A percentile compares a stretch with the other conserved stretches of the same genome.
These are phyloP conservation scores for Hyalella azteca DNA, from an alignment of 2,888 invertebrate species.

Conservation along the genomic window DNA sequence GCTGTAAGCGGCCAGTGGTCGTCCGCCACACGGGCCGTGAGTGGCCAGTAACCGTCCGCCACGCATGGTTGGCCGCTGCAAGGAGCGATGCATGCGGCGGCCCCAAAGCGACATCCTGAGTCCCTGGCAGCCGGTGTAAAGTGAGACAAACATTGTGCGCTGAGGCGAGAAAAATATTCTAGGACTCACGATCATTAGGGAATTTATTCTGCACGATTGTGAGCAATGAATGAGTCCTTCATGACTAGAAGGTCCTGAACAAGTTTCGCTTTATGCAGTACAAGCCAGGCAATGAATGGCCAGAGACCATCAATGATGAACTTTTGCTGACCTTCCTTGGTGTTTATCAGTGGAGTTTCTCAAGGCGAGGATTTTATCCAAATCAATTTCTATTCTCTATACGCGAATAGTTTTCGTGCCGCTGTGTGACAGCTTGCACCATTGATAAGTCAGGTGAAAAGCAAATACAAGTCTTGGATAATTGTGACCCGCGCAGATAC, in stretches of 20 bases:
- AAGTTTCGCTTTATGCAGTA: background rate
- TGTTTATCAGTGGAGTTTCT: background rate
- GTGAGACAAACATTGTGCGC: background rate
- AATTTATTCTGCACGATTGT: background rate
- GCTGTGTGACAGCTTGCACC: no score
- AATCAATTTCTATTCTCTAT: no score
- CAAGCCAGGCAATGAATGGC: background rate
- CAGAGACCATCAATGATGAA: background rate
- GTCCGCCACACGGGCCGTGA: no score
- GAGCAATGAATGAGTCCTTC: constrained; percentile 17
- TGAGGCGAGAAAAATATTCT: background rate
- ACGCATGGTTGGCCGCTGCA: background rate
- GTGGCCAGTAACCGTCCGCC: no score
- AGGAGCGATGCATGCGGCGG: background rate
- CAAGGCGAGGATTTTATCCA: no score
- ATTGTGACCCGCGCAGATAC: no score
- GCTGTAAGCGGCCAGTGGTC: no score
- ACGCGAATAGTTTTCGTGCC: no score
- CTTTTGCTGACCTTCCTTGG: background rate
- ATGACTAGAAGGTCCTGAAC: background rate
- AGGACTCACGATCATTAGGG: background rate
- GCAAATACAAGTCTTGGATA: no score
- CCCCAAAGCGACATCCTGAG: background rate
- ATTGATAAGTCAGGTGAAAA: no score
- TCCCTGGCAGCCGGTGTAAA: background rate